These are phyloP conservation scores for Myiotriccus ornatus DNA, from an alignment of 2,797 vertebrate genomes.

Conservation along the genomic window DNA sequence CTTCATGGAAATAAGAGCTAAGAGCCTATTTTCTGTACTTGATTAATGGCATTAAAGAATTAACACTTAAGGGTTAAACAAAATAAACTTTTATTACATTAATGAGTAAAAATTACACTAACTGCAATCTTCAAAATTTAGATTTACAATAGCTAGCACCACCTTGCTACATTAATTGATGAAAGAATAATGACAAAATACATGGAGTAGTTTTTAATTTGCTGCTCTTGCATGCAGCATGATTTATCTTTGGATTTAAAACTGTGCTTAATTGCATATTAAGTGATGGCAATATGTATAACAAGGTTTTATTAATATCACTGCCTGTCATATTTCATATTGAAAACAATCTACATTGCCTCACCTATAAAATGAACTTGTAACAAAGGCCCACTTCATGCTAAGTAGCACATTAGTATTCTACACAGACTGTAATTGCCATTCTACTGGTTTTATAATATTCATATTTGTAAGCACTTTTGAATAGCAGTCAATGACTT, in stretches of 20 bases:
- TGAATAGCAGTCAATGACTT: slow-evolving; percentile 42
- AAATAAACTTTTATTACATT: neutral
- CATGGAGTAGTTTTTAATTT: neutral
- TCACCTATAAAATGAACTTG: slow-evolving; percentile 26
- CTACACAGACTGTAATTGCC: slow-evolving; percentile 32
- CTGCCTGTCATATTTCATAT: slow-evolving; percentile 25
- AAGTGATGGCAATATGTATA: slow-evolving; percentile 8
- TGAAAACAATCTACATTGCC: slow-evolving; percentile 38
- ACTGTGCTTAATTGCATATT: slow-evolving; percentile 45
- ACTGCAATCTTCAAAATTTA: neutral
- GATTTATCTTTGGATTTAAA: slow-evolving; percentile 34
- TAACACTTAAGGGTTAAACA: neutral
- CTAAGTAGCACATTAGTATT: slow-evolving; percentile 39
- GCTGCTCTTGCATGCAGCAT: neutral
- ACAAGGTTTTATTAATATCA: slow-evolving; percentile 25
- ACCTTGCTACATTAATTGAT: neutral
- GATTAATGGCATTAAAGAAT: neutral
- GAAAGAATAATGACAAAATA: slow-evolving; percentile 19
- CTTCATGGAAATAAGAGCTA: neutral
- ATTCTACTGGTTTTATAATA: slow-evolving; percentile 33
- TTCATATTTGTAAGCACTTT: slow-evolving; percentile 42
- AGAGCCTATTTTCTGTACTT: neutral
- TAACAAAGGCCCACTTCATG: slow-evolving; percentile 25
- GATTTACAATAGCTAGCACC: neutral
- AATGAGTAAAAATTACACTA: neutral